A percentile compares a stretch with the other conserved stretches of the same genome.
Evolutionary conservation across 2,797 vertebrate genomes (phyloP).

Genomic region (Hirundo rustica): DNA sequence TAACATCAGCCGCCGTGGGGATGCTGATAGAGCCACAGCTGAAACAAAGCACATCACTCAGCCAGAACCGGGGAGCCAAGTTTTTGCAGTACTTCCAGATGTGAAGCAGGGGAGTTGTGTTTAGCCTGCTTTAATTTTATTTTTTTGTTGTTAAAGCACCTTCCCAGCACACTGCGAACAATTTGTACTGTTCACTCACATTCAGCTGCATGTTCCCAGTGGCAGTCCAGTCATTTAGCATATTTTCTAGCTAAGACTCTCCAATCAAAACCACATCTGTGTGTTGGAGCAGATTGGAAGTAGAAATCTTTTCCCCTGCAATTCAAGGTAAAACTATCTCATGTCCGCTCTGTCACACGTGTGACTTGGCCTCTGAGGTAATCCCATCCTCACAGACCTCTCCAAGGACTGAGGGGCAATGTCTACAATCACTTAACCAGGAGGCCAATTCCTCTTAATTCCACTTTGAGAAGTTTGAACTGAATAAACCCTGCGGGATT

Average conservation of each 20-base stretch:
- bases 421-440: neutral
- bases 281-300: neutral
- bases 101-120: neutral
- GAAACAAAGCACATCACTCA: neutral
- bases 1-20: rapidly evolving
- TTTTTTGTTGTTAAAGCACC: neutral
- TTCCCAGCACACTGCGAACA: neutral
- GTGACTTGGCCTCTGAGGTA: neutral
- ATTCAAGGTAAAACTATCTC: neutral
- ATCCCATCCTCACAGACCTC: neutral
- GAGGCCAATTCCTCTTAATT: neutral
- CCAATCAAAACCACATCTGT: neutral
- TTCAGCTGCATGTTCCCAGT: neutral
- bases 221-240: rapidly evolving
- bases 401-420: neutral
- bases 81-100: constrained; percentile 40
- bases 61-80: neutral
- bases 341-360: rapidly evolving
- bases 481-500: neutral
- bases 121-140: neutral
- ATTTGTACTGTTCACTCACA: neutral
- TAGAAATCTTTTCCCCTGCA: neutral
- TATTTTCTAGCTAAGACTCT: neutral
- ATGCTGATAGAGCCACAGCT: neutral
- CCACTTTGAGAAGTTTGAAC: neutral